Evolutionary conservation across 2,888 invertebrate genomes (phyloP).

Genomic region (Orthosia gracilis): DNA sequence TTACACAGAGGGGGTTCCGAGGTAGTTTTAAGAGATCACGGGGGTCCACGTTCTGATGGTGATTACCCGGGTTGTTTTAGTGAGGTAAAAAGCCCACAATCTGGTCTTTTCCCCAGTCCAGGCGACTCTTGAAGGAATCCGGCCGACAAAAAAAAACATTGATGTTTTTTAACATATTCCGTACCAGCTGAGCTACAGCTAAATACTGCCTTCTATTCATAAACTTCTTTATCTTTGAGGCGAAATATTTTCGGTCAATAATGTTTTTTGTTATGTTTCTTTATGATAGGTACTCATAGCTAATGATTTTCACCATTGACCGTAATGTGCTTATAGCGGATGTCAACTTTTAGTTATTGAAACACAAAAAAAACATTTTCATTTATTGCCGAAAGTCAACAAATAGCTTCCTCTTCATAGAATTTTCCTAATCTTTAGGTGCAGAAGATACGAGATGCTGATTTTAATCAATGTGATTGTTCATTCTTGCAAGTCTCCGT

Average conservation of each 20-base stretch:
- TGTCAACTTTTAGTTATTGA: neutral
- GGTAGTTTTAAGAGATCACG: too few relatives aligned
- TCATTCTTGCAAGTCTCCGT: neutral
- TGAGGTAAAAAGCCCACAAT: too few relatives aligned
- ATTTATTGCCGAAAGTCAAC: neutral
- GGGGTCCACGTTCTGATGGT: too few relatives aligned
- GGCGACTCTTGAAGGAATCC: too few relatives aligned
- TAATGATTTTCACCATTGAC: slow-evolving; percentile 11
- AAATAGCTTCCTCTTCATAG: too few relatives aligned
- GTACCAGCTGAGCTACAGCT: neutral
- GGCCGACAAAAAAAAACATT: too few relatives aligned
- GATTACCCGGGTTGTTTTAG: too few relatives aligned
- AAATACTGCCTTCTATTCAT: neutral
- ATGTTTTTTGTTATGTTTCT: neutral
- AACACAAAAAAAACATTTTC: neutral
- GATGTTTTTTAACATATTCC: too few relatives aligned
- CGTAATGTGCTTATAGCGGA: neutral
- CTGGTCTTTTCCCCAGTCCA: too few relatives aligned
- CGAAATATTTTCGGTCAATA: neutral
- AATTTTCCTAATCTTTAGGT: too few relatives aligned
- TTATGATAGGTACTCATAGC: neutral
- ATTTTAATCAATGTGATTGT: neutral
- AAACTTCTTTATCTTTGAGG: neutral
- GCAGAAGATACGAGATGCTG: too few relatives aligned
- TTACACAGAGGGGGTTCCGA: too few relatives aligned